Percentiles rank a stretch among this genome's conserved stretches.
phyloP scores from a whole-genome alignment of 30 jellyfish, hydroid and myxozoan genomes.

The Aurelia coerulea region DNA sequence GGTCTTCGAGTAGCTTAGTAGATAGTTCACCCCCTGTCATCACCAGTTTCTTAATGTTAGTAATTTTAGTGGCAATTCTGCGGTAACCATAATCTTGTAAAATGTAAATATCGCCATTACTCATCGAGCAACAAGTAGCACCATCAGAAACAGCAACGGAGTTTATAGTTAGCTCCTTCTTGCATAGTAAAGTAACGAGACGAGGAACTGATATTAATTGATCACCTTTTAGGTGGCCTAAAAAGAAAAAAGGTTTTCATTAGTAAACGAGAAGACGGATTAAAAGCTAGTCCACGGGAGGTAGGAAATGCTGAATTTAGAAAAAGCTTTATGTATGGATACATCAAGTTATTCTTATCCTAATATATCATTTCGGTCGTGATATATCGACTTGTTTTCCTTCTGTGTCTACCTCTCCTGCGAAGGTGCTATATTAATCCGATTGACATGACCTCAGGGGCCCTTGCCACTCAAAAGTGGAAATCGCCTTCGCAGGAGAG shows the following conservation, averaged over 20 bases:
- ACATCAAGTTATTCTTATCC: no score
- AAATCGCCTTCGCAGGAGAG: no score
- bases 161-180: slow-evolving; percentile 43
- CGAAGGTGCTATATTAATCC: no score
- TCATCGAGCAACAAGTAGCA: slow-evolving; percentile 75
- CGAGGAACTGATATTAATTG: slow-evolving; percentile 68
- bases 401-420: no score
- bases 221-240: slow-evolving; percentile 73
- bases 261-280: no score
- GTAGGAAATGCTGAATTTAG: no score
- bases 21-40: slow-evolving; percentile 61
- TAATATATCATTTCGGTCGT: no score
- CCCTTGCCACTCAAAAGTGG: no score
- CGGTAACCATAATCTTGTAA: slow-evolving; percentile 72
- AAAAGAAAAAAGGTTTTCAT: neutral
- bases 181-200: slow-evolving; percentile 41
- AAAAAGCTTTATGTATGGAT: no score
- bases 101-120: slow-evolving; percentile 80
- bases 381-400: no score
- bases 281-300: no score
- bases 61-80: slow-evolving; percentile 47
- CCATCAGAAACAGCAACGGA: slow-evolving; percentile 89
- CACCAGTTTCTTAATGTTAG: slow-evolving; percentile 34
- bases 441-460: no score
- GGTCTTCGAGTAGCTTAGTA: slow-evolving; percentile 12